Base-by-base conservation (phyloP, 2,888 invertebrate species). In the Carpatolechia fugitivella region DNA sequence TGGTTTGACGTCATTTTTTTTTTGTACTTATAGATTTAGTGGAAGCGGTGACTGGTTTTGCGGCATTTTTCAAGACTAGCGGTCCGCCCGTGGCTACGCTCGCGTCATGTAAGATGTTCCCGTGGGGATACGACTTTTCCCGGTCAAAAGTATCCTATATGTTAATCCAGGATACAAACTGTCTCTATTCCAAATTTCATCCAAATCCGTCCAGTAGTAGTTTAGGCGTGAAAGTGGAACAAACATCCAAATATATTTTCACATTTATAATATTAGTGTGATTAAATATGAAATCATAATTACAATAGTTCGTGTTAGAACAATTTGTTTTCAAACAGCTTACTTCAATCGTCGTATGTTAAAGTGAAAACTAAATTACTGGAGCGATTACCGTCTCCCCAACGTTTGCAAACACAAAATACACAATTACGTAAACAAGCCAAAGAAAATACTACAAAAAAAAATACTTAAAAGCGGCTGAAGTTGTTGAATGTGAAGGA, bases 391-490 rank as follows among this genome's bases (percentile, higher is more conserved):
- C 74, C 61, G 72, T 57, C 74, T 70, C 74, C 78, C 76, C 71
- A 64, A 56, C 71, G 80, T 85, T 81, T 80, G 74, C 75, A n/a
- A n/a, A 73, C 72, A 83, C 75, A 76, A 76, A 76, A 82, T 80
- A 82, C 77, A 76, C 81, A 85, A 87, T 87, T 83, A 86, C 78
- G 76, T 69, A 78, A 83, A 84, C 82, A 79, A 71, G 80, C 65
- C 50, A 74, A 77, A 78, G 72, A 71, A 79, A 82, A 80, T 70
- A 73, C 62, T 63, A 70, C 24, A 24, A 65, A 65, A 74, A 75
- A 77, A 73, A 67, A 65, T 61, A 62, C 60, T 66, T 64, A 65
- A 72, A 74, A 76, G 80, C 77, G 75, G 75, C 77, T 68, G 73
- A 18, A 20, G 40, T 41, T 41, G 40, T 20, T 41, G 40, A 41